These are phyloP conservation scores for Saimiri boliviensis DNA, from an alignment of 2,113 vertebrate genomes.

Conservation along the genomic window DNA sequence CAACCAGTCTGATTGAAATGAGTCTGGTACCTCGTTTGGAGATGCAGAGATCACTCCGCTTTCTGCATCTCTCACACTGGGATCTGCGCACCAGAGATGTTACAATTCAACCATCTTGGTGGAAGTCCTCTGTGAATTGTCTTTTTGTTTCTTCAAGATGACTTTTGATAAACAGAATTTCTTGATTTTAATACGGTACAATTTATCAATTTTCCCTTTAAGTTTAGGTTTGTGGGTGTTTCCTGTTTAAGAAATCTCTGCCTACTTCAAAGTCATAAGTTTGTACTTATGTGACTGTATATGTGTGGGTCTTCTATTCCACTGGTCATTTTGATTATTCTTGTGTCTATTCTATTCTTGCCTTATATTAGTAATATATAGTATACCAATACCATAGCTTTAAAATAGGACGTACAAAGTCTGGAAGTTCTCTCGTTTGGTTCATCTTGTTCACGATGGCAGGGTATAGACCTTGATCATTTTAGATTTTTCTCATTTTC, in stretches of 20 bases:
- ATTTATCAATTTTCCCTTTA: background rate
- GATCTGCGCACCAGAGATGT: too few relatives aligned
- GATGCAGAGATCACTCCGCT: too few relatives aligned
- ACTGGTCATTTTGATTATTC: background rate
- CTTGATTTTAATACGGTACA: background rate
- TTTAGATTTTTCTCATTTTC: background rate
- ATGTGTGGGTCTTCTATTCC: background rate
- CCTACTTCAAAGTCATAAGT: background rate
- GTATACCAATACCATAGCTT: background rate
- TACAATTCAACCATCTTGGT: too few relatives aligned
- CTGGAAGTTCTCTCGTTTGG: background rate
- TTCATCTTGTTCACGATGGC: background rate
- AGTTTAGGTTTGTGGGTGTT: background rate
- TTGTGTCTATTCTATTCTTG: background rate
- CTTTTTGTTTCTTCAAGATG: background rate
- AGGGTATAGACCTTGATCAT: background rate
- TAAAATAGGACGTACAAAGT: background rate
- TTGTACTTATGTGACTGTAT: background rate
- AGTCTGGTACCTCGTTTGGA: too few relatives aligned
- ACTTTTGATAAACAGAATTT: background rate
- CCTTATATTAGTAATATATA: background rate
- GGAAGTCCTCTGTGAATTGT: background rate
- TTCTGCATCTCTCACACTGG: too few relatives aligned
- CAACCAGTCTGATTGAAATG: too few relatives aligned
- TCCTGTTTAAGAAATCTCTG: background rate